Evolutionary conservation across 2,888 invertebrate genomes (phyloP).

Genomic region (Hydropsyche betteni): DNA sequence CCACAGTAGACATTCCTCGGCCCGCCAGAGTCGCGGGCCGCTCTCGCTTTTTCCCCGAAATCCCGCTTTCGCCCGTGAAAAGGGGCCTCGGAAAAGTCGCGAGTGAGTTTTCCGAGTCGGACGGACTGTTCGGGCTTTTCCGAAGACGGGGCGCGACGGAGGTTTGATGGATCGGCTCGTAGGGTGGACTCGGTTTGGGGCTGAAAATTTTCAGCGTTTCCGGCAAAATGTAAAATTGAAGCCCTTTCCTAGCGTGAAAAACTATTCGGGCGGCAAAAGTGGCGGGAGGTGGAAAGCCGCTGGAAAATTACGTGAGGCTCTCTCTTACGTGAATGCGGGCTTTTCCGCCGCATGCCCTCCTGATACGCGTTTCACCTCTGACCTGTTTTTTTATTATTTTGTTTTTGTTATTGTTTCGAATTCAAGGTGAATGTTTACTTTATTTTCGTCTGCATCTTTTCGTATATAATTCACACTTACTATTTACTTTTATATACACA

Average conservation of each 20-base stretch:
- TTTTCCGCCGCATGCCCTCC: constrained; percentile 56
- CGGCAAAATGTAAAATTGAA: constrained; percentile 53
- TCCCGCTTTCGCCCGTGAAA: no score
- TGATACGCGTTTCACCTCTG: constrained; percentile 56
- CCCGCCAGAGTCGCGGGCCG: constrained; percentile 20
- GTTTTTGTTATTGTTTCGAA: constrained; percentile 3
- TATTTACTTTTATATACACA: no score
- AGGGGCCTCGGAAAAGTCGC: background rate
- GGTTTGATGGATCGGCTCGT: background rate
- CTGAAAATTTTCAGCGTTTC: constrained; percentile 47
- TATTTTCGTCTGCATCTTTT: no score
- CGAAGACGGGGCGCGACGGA: background rate
- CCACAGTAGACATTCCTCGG: constrained; percentile 44
- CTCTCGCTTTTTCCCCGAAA: background rate
- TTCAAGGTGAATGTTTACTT: background rate
- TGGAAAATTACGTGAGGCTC: constrained; percentile 29
- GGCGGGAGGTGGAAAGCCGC: constrained; percentile 48
- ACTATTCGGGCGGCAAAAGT: constrained; percentile 56
- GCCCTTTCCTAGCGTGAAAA: constrained; percentile 66
- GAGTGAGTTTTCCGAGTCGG: no score
- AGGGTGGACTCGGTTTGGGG: background rate
- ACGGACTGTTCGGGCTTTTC: background rate
- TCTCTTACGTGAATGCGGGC: constrained; percentile 39
- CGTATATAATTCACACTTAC: no score
- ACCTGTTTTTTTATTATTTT: constrained; percentile 51